Conservation (phyloP, 1,140 invertebrate species). For the Dendrolimus punctatus region DNA sequence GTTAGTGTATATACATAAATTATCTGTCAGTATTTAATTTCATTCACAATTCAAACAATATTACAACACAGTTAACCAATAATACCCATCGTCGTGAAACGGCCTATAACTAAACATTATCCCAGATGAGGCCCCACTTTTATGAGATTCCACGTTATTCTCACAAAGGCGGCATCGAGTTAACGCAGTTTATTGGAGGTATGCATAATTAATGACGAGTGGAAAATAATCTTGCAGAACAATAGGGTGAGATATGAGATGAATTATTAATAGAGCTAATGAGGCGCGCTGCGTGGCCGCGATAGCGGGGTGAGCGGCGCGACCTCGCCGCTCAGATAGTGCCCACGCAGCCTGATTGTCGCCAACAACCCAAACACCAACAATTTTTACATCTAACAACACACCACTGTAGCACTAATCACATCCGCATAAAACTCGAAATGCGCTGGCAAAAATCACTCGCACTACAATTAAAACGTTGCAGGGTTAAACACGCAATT, state of each 20-base stretch:
- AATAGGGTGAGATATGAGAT: slow-evolving; percentile 59
- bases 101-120: too few relatives aligned
- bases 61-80: too few relatives aligned
- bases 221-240: slow-evolving; percentile 45
- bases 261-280: slow-evolving; percentile 65
- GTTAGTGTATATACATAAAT: too few relatives aligned
- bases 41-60: too few relatives aligned
- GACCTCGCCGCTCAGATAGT: slow-evolving; percentile 58
- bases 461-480: slow-evolving; percentile 2
- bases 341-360: slow-evolving; percentile 68
- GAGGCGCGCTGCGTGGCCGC: slow-evolving; percentile 37
- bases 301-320: slow-evolving; percentile 64
- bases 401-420: slow-evolving; percentile 18
- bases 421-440: slow-evolving; percentile 19
- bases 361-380: slow-evolving; percentile 46
- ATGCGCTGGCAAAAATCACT: slow-evolving; percentile 9
- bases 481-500: slow-evolving; percentile 12
- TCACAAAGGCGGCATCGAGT: neutral
- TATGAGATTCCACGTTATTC: too few relatives aligned
- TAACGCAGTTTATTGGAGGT: slow-evolving; percentile 4
- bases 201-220: slow-evolving; percentile 21
- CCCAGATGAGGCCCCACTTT: too few relatives aligned
- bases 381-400: slow-evolving; percentile 36
- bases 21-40: too few relatives aligned
- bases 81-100: too few relatives aligned